These are phyloP conservation scores for Pelagia noctiluca DNA, from an alignment of 30 jellyfish, hydroid and myxozoan genomes.

Conservation along the genomic window DNA sequence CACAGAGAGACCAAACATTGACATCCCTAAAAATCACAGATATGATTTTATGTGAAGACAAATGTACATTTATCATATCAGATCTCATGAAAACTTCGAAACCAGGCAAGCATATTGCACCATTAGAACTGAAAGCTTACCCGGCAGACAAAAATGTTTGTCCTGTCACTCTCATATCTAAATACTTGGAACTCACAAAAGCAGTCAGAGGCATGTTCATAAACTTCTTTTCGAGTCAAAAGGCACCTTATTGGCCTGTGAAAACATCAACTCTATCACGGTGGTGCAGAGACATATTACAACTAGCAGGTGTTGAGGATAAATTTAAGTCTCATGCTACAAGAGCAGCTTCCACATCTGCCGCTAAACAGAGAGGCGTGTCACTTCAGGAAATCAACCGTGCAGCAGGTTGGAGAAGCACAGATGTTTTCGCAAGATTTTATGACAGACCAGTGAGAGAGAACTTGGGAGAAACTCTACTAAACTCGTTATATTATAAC, in stretches of 20 bases:
- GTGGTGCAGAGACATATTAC: background rate
- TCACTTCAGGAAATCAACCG: slow-evolving; percentile 26
- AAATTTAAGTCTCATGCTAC: slow-evolving; percentile 18
- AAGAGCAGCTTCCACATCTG: slow-evolving; percentile 18
- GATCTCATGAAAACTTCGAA: slow-evolving; percentile 29
- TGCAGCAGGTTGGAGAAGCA: slow-evolving; percentile 45
- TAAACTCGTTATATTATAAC: background rate
- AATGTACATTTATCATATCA: slow-evolving; percentile 33
- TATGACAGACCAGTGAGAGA: background rate
- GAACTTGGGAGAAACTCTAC: background rate
- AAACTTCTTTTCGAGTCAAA: slow-evolving; percentile 1
- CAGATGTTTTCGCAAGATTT: slow-evolving; percentile 24
- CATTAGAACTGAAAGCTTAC: slow-evolving; percentile 21
- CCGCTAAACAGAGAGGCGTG: slow-evolving; percentile 11
- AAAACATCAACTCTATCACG: slow-evolving; percentile 9
- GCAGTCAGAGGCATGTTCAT: slow-evolving; percentile 18
- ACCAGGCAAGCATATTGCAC: slow-evolving; percentile 63
- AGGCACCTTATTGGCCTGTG: slow-evolving; percentile 17
- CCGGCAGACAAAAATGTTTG: slow-evolving; percentile 30
- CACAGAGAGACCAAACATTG: slow-evolving; percentile 41
- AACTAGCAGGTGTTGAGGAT: slow-evolving; percentile 13
- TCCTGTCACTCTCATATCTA: slow-evolving; percentile 15
- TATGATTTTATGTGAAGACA: slow-evolving; percentile 11
- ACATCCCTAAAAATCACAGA: slow-evolving; percentile 1
- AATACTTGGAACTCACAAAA: slow-evolving; percentile 33